These are phyloP conservation scores for Silurus asotus DNA, from an alignment of 2,113 vertebrate genomes.

Conservation along the genomic window DNA sequence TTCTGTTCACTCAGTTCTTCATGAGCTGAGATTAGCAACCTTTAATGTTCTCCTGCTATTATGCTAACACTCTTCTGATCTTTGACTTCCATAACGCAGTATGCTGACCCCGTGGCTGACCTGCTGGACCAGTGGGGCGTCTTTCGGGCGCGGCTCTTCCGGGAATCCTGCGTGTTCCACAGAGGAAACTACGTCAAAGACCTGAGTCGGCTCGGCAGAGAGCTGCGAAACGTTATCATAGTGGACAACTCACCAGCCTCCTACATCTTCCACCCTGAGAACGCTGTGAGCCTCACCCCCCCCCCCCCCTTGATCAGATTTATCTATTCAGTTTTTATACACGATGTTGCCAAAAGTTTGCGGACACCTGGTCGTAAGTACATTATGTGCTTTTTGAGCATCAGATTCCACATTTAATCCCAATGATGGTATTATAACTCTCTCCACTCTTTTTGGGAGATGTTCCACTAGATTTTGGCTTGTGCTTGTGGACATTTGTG, in stretches of 20 bases:
- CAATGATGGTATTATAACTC: too few relatives aligned
- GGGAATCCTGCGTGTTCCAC: conserved; percentile 98
- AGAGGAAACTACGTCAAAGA: conserved; percentile 98
- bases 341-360: too few relatives aligned
- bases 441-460: too few relatives aligned
- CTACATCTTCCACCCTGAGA: conserved; percentile 99
- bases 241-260: conserved; percentile 98
- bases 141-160: conserved; percentile 92
- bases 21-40: neutral
- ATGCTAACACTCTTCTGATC: neutral
- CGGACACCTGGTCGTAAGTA: too few relatives aligned
- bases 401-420: too few relatives aligned
- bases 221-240: conserved; percentile 95
- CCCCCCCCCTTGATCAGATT: neutral
- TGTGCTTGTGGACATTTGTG: too few relatives aligned
- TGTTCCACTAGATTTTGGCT: too few relatives aligned
- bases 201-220: conserved; percentile 92
- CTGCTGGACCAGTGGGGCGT: conserved; percentile 97
- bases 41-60: neutral
- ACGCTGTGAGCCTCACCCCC: conserved; percentile 78
- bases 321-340: too few relatives aligned
- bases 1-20: neutral
- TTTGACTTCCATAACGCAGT: conserved; percentile 70
- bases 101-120: conserved; percentile 97
- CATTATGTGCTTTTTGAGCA: too few relatives aligned